A percentile compares a stretch with the other conserved stretches of the same genome.
Conservation (phyloP, 2,888 invertebrate genomes). For the Subacronicta megacephala region DNA sequence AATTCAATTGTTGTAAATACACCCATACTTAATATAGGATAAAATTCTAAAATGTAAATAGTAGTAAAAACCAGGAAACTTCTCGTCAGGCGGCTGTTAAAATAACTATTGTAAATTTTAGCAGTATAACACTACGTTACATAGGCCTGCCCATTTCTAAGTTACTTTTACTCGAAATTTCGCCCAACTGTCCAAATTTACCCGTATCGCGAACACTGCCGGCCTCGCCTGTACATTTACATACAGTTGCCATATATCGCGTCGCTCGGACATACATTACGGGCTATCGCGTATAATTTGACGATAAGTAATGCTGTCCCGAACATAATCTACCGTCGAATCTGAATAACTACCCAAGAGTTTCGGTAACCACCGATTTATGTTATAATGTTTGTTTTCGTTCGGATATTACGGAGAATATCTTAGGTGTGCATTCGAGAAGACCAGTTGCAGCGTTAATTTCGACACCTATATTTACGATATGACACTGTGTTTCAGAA, state of each 20-base stretch:
- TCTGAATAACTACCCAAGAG: slow-evolving; percentile 61
- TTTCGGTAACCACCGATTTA: slow-evolving; percentile 59
- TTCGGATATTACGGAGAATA: slow-evolving; percentile 32
- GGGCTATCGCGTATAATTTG: slow-evolving; percentile 58
- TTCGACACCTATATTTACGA: too few species aligned
- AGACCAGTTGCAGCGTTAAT: too few species aligned
- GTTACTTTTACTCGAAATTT: background rate
- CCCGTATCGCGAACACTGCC: slow-evolving; percentile 41
- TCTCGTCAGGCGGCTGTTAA: too few species aligned
- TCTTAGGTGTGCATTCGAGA: too few species aligned
- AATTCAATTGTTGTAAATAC: too few species aligned
- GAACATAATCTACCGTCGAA: slow-evolving; percentile 61
- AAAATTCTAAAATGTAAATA: too few species aligned
- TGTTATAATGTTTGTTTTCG: slow-evolving; percentile 54
- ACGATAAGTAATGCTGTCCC: slow-evolving; percentile 64
- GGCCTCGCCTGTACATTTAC: slow-evolving; percentile 63
- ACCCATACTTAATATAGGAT: too few species aligned
- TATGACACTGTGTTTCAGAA: too few species aligned
- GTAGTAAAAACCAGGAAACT: too few species aligned
- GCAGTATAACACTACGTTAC: background rate
- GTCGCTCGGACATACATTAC: slow-evolving; percentile 65
- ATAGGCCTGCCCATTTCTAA: background rate
- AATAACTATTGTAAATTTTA: too few species aligned
- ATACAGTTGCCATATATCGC: slow-evolving; percentile 70
- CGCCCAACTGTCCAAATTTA: slow-evolving; percentile 7